A percentile compares a stretch with the other conserved stretches of the same genome.
Conservation (phyloP, 2,888 invertebrate species). For the Caenorhabditis sp. region DNA sequence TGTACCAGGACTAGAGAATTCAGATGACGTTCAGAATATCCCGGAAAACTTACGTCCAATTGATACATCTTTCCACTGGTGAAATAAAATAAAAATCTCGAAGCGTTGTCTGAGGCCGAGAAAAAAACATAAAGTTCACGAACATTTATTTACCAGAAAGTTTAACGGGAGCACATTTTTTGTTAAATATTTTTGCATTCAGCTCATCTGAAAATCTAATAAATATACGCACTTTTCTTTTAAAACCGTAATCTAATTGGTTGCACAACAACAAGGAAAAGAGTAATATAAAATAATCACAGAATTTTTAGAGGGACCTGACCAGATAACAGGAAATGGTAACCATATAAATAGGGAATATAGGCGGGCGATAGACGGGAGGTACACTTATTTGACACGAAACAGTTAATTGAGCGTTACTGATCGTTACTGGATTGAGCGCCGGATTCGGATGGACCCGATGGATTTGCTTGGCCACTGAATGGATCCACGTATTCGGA, state of each 20-base stretch:
- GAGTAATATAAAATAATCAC: constrained; percentile 31
- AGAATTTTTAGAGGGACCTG: constrained; percentile 54
- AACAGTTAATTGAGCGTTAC: neutral
- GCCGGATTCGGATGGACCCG: constrained; percentile 21
- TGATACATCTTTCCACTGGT: constrained; percentile 51
- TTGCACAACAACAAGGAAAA: constrained; percentile 52
- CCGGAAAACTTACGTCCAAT: constrained; percentile 47
- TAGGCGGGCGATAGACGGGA: neutral
- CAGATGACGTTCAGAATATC: neutral
- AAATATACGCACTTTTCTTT: constrained; percentile 24
- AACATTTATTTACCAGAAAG: constrained; percentile 31
- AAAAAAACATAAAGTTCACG: neutral
- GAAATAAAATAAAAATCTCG: neutral
- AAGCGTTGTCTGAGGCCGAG: no score
- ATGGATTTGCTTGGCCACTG: constrained; percentile 63
- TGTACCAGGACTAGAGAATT: constrained; percentile 58
- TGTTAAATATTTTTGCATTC: constrained; percentile 12
- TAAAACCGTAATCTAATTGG: constrained; percentile 63
- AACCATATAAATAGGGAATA: constrained; percentile 1
- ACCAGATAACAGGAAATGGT: constrained; percentile 51
- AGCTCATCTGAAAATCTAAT: constrained; percentile 21
- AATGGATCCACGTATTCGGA: constrained; percentile 67
- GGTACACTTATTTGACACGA: constrained; percentile 24
- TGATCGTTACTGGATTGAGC: constrained; percentile 13
- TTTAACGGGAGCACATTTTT: constrained; percentile 27